Base-by-base conservation (phyloP, 2,797 vertebrate species). In the Rhabdomys pumilio region DNA sequence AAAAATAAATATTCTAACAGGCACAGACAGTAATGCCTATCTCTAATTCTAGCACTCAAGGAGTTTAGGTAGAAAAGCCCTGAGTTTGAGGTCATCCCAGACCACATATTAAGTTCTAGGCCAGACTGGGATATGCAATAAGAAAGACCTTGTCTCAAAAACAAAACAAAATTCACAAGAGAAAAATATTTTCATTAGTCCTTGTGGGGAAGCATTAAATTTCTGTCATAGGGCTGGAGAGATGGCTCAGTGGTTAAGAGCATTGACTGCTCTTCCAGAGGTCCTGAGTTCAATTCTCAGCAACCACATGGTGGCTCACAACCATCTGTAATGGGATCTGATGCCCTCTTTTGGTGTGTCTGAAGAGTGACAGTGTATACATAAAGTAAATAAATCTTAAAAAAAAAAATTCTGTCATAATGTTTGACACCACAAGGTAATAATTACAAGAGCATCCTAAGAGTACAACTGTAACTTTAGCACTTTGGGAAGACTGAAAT, bases 141-240 rank as follows among this genome's bases (percentile, higher is more conserved):
- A 59, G 69, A 41, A 34, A 59, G 69, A 41, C 6, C 26, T 14
- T 61, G 44, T 69, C 63, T 86, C 44, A 69, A 53, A 67, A 83
- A 26, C 22, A 61, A 82, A 67, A n/a, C 63, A 85, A 69, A 53
- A 67, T n/a, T 50, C 61, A 85, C 61, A 85, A n/a, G 3, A 86
- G 10, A 57, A 63, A 83, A 85, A 22, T 50, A 67, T 67, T 53
- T 69, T 15, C 81, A 31, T 86, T 73, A 47, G 26, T 50, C 55
- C 6, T 89, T 96, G 92, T 26, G 63, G 20, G 82, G 41, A 69
- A 91, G 34, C 57, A 77, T 53, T 67, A 50, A 50, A 22, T 69
- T 53, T 85, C 61, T 67, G 44, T 67, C 47, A n/a, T 86, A n/a
- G 50, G 50, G 50, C 50, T 50, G 50, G 50, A 50, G 50, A 50